Evolutionary conservation across 2,888 invertebrate genomes (phyloP).

Genomic region (Drosophila acutilabella): DNA sequence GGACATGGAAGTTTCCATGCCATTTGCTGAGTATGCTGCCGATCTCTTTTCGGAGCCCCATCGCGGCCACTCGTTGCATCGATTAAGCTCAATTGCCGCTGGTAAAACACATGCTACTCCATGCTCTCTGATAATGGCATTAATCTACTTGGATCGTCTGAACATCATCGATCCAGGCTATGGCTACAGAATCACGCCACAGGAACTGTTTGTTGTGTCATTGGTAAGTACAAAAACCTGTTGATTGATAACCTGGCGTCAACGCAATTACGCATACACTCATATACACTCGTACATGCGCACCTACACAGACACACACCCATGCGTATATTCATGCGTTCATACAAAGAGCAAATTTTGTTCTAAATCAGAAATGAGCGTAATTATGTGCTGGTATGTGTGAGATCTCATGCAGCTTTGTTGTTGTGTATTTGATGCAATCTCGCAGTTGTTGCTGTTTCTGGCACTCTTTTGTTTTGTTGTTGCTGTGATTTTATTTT

Average conservation of each 20-base stretch:
- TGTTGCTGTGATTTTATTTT: conserved; percentile 20
- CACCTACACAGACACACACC: conserved; percentile 11
- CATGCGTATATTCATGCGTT: background rate
- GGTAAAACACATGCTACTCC: conserved; percentile 92
- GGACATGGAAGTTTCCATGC: conserved; percentile 89
- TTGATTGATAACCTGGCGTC: conserved; percentile 60
- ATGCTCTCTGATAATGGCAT: conserved; percentile 95
- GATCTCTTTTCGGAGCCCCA: conserved; percentile 93
- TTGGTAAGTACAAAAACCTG: conserved; percentile 88
- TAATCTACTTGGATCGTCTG: conserved; percentile 96
- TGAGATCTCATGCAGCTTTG: conserved; percentile 21
- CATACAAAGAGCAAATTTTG: background rate
- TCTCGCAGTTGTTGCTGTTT: conserved; percentile 8
- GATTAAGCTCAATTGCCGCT: conserved; percentile 91
- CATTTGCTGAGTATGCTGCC: conserved; percentile 91
- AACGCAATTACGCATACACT: conserved; percentile 30
- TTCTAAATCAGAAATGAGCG: conserved; percentile 15
- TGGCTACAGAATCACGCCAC: conserved; percentile 92
- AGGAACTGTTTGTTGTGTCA: conserved; percentile 97
- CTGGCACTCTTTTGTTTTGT: background rate
- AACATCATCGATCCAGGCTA: conserved; percentile 93
- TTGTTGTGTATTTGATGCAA: conserved; percentile 21
- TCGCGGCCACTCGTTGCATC: conserved; percentile 90
- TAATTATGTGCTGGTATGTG: background rate
- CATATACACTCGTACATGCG: conserved; percentile 12